Evolutionary conservation across 1,140 invertebrate species (phyloP), one percentile per base, ranked within the genome.

Genomic region (Augochlora pura): DNA sequence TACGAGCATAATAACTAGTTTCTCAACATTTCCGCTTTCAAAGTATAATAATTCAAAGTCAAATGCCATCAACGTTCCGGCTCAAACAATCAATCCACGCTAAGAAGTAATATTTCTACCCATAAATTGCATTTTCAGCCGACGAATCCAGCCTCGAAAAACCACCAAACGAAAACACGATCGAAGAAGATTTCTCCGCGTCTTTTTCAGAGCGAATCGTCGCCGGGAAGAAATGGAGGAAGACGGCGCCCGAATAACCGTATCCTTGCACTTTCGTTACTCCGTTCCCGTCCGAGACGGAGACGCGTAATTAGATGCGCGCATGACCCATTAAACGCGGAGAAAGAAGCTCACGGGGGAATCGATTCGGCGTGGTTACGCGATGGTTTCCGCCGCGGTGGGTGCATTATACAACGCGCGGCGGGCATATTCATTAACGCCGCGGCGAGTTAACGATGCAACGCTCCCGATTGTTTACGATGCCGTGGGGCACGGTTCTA

Each of bases 351-450:
- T n/a, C 67, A 54, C 38, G 39, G 23, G 23, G 49, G 32, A 72
- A 66, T 49, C 64, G 74, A 78, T 69, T 72, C 9, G 59, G 46
- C 16, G 65, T 54, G 52, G 68, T 79, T 84, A 83, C 81, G 69
- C 23, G 70, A 75, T 54, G 32, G 71, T 80, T 84, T 84, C 77
- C 81, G 54, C 12, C 23, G 64, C 81, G 54, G 9, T 23, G 64
- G 16, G 57, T 39, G 65, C 25, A 68, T 68, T 74, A 52, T 62
- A 76, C 54, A 32, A 52, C 39, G 32, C 39, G 42, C 72, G 27
- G 42, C 72, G 27, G 64, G 52, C 76, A 74, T 80, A 74, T 83
- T 84, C 70, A 84, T 84, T 84, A 84, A 84, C 69, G 70, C 54
- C 54, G 49, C 49, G 21, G 39, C 60, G 72, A 66, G 76, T 80